Conservation (phyloP, 2,888 invertebrate species). For the Ophion ventricosus region DNA sequence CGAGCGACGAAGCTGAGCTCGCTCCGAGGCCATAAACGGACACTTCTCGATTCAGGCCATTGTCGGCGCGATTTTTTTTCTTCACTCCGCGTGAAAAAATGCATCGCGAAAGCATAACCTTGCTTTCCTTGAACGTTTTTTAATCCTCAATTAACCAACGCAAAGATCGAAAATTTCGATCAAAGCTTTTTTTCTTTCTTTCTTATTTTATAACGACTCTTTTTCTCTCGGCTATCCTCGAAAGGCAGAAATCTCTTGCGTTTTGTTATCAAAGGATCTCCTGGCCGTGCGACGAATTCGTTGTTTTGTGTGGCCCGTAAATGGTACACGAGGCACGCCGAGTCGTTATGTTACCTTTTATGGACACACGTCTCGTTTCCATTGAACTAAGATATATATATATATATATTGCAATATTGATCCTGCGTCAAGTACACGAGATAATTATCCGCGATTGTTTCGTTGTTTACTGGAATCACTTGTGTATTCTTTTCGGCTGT, state of each 20-base stretch:
- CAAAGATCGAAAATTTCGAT: not conserved
- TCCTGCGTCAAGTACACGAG: constrained; percentile 40
- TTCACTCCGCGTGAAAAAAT: constrained; percentile 27
- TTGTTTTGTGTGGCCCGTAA: constrained; percentile 43
- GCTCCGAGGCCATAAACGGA: constrained; percentile 60
- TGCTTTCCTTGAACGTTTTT: constrained; percentile 10
- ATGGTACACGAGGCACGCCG: constrained; percentile 53
- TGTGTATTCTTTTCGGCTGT: not conserved
- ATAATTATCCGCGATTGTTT: not conserved
- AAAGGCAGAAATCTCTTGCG: not conserved
- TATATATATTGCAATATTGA: constrained; percentile 53
- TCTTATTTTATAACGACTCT: not conserved
- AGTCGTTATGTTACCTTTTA: constrained; percentile 63
- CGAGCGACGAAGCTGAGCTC: not conserved
- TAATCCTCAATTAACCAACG: not conserved
- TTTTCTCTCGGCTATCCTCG: not conserved
- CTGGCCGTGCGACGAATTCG: constrained; percentile 10
- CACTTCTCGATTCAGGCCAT: constrained; percentile 66
- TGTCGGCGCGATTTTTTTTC: constrained; percentile 45
- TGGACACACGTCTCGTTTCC: constrained; percentile 48
- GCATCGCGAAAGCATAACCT: not conserved
- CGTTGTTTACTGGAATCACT: not conserved
- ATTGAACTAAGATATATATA: constrained; percentile 1
- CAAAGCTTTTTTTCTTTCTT: not conserved
- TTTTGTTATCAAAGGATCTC: not conserved